phyloP scores from a whole-genome alignment of 2,888 invertebrate species.

The Hololepta plana region DNA sequence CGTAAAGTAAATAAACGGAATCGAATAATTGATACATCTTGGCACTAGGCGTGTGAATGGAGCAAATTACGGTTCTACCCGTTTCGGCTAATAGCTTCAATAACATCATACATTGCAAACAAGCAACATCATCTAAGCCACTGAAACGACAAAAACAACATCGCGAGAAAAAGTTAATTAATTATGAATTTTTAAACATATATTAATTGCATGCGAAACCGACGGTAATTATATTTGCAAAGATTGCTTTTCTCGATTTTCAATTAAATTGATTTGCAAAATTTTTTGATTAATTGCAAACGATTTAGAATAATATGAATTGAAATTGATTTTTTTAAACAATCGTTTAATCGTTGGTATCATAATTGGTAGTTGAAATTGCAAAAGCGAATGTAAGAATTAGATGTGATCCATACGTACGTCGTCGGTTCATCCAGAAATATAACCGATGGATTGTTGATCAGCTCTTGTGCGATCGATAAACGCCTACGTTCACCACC shows the following conservation, averaged over 20 bases:
- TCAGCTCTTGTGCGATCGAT: slow-evolving; percentile 82
- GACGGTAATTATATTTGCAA: no score
- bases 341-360: no score
- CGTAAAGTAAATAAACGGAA: slow-evolving; percentile 75
- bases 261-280: no score
- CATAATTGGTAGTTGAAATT: no score
- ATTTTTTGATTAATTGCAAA: no score
- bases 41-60: slow-evolving; percentile 93
- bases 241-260: no score
- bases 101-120: slow-evolving; percentile 71
- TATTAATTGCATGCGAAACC: no score
- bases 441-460: slow-evolving; percentile 88
- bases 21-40: slow-evolving; percentile 81
- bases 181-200: slow-evolving; percentile 8
- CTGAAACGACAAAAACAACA: slow-evolving; percentile 30
- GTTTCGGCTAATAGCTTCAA: slow-evolving; percentile 68
- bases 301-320: not conserved
- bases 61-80: slow-evolving; percentile 84
- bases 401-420: no score
- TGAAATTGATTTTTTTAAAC: not conserved
- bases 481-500: slow-evolving; percentile 87
- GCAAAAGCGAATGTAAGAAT: no score
- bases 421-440: slow-evolving; percentile 95
- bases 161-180: slow-evolving; percentile 5
- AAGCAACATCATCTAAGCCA: slow-evolving; percentile 81